These are phyloP conservation scores for Aix galericulata DNA, from an alignment of 2,113 vertebrate genomes.

Conservation along the genomic window DNA sequence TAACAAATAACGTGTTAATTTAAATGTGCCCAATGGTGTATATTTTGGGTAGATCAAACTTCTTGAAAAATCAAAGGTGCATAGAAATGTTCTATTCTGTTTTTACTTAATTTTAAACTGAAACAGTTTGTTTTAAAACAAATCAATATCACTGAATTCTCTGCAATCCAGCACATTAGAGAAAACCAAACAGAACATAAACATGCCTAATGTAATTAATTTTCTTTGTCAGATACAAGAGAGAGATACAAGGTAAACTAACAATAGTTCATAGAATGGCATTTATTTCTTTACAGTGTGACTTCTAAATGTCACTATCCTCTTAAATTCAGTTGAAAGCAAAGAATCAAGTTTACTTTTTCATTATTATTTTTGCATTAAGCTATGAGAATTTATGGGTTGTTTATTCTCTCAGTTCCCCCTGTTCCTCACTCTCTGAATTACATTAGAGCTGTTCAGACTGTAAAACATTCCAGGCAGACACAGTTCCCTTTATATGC, in stretches of 20 bases:
- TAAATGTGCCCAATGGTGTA: background rate
- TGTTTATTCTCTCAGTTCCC: conserved; percentile 8
- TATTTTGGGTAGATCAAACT: background rate
- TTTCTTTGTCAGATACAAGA: conserved; percentile 34
- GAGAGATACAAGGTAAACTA: background rate
- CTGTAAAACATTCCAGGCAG: background rate
- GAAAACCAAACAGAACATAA: conserved; percentile 10
- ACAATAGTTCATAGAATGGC: background rate
- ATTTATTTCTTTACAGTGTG: conserved; percentile 31
- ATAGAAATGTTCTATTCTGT: background rate
- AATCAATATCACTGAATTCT: background rate
- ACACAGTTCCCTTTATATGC: background rate
- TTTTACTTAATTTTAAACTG: background rate
- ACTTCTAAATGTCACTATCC: conserved; percentile 31
- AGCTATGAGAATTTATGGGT: background rate
- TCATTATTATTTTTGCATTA: conserved; percentile 37
- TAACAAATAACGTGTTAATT: background rate
- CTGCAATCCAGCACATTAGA: background rate
- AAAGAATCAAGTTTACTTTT: conserved; percentile 26
- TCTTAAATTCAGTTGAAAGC: conserved; percentile 10
- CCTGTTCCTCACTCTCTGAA: background rate
- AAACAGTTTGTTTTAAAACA: conserved; percentile 13
- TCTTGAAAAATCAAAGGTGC: background rate
- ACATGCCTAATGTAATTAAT: conserved; percentile 1
- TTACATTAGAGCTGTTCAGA: background rate